phyloP scores from a whole-genome alignment of 2,888 invertebrate species.

The Heliconius ismenius region DNA sequence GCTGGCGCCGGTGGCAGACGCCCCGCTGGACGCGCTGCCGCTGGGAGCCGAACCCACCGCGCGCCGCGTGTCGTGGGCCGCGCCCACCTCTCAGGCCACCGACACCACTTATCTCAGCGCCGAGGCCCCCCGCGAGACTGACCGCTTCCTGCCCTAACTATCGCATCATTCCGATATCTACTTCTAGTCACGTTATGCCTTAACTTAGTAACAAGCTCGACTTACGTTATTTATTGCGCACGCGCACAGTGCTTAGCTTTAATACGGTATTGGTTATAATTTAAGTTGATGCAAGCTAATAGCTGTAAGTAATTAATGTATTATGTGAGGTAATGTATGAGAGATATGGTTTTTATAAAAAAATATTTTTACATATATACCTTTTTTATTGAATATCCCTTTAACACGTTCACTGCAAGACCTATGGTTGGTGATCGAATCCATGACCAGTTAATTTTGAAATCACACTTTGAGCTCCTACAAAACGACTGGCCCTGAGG shows the following conservation, averaged over 20 bases:
- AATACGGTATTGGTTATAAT: conserved; percentile 6
- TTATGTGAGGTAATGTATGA: not conserved
- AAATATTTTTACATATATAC: not conserved
- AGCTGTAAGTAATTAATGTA: not conserved
- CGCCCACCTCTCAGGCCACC: conserved; percentile 61
- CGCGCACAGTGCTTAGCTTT: not conserved
- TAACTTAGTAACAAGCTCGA: conserved; percentile 8
- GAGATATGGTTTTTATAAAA: not conserved
- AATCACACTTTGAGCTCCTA: too few relatives aligned
- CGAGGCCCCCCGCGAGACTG: conserved; percentile 56
- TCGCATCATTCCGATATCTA: conserved; percentile 48
- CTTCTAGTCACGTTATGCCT: conserved; percentile 46
- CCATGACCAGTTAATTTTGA: too few relatives aligned
- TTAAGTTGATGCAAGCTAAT: conserved; percentile 6
- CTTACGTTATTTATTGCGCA: conserved; percentile 8
- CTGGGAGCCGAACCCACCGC: conserved; percentile 64
- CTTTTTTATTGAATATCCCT: not conserved
- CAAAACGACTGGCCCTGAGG: too few relatives aligned
- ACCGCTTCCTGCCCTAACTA: conserved; percentile 53
- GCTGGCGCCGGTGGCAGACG: too few relatives aligned
- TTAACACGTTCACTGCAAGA: not conserved
- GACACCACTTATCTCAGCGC: conserved; percentile 69
- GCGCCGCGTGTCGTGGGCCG: conserved; percentile 66
- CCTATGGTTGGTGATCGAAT: too few relatives aligned
- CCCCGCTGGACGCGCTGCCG: conserved; percentile 85